Conservation (phyloP, 1,140 invertebrate species). For the Carposina sasakii region DNA sequence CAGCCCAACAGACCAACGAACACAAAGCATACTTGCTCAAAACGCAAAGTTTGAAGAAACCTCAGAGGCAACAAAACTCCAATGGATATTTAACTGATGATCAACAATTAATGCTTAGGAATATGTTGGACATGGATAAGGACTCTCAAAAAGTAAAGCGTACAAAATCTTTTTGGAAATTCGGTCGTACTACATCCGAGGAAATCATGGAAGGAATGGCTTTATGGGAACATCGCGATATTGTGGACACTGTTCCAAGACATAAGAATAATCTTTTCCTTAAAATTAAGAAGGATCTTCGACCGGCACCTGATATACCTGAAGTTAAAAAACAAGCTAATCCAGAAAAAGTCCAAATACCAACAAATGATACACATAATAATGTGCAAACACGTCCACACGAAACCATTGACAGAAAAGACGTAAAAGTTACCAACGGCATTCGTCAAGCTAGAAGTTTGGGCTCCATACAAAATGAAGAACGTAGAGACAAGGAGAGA, state of each 20-base stretch:
- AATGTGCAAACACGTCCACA: slow-evolving; percentile 44
- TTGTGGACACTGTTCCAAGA: slow-evolving; percentile 79
- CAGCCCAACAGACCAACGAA: slow-evolving; percentile 69
- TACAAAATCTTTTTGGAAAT: slow-evolving; percentile 89
- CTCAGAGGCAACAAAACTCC: slow-evolving; percentile 59
- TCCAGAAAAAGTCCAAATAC: slow-evolving; percentile 60
- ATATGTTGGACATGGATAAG: slow-evolving; percentile 68
- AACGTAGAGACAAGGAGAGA: slow-evolving; percentile 53
- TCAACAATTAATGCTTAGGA: slow-evolving; percentile 66
- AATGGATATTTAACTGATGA: slow-evolving; percentile 74
- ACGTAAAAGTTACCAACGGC: slow-evolving; percentile 54
- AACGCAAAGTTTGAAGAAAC: slow-evolving; percentile 65
- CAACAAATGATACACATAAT: too few species aligned
- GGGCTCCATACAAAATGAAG: slow-evolving; percentile 65
- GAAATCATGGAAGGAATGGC: slow-evolving; percentile 88
- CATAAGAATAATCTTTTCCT: slow-evolving; percentile 69
- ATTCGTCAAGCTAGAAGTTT: slow-evolving; percentile 69
- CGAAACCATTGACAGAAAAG: slow-evolving; percentile 71
- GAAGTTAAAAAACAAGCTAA: slow-evolving; percentile 51
- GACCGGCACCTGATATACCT: slow-evolving; percentile 53
- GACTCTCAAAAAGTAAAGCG: slow-evolving; percentile 78
- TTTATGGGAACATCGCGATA: slow-evolving; percentile 86
- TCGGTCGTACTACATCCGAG: slow-evolving; percentile 79
- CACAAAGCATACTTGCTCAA: slow-evolving; percentile 74
- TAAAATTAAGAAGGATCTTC: slow-evolving; percentile 63